Conservation (phyloP, 2,113 vertebrate species). For the Pituophis catenifer region DNA sequence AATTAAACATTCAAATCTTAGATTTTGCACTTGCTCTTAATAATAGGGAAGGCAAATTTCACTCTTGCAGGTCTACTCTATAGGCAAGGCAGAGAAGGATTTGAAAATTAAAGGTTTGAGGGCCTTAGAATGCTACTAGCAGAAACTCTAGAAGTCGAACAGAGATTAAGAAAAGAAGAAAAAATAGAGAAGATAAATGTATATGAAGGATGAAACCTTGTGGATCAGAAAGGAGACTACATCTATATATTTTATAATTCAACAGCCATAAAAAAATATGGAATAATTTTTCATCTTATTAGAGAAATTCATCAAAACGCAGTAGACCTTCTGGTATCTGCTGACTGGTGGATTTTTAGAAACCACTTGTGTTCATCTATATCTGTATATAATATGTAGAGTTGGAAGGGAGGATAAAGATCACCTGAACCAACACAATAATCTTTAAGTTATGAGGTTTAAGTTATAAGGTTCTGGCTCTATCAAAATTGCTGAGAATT, state of each 20-base stretch:
- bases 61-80: not conserved
- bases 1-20: not conserved
- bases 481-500: not conserved
- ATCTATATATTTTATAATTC: not conserved
- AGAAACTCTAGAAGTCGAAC: not conserved
- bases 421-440: not conserved
- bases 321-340: not conserved
- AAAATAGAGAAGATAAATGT: not conserved
- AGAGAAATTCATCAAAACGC: not conserved
- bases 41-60: not conserved
- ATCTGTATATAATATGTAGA: not conserved
- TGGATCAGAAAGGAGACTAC: not conserved
- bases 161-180: not conserved
- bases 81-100: not conserved
- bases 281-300: not conserved
- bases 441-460: not conserved
- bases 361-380: not conserved
- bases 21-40: not conserved
- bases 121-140: not conserved
- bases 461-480: not conserved
- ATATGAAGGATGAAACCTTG: not conserved
- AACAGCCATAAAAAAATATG: not conserved
- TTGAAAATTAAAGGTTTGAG: not conserved
- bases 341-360: not conserved
- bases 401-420: not conserved